phyloP scores from a whole-genome alignment of 2,797 vertebrate species.

The Propithecus deckenii region DNA sequence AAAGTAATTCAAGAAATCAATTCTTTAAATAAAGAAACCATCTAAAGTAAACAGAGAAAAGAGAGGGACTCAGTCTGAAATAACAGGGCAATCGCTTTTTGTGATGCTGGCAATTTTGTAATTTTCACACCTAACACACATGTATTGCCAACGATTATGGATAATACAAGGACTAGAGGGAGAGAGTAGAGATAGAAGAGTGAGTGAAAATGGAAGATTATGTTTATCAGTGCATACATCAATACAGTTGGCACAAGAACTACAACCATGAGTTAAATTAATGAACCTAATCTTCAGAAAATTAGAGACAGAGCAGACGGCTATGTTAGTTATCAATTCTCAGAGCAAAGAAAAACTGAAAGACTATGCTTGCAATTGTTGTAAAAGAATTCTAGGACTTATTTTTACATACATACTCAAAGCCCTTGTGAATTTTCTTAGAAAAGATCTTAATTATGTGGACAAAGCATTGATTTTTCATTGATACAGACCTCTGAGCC shows the following conservation, averaged over 20 bases:
- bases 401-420: background rate
- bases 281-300: constrained; percentile 53
- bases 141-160: background rate
- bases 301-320: background rate
- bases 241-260: background rate
- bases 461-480: constrained; percentile 9
- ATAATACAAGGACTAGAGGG: background rate
- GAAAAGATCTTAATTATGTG: constrained; percentile 36
- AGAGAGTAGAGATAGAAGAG: background rate
- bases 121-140: background rate
- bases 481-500: background rate
- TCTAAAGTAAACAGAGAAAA: background rate
- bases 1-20: constrained; percentile 71
- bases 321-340: background rate
- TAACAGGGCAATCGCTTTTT: background rate
- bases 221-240: background rate
- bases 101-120: background rate
- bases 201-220: background rate
- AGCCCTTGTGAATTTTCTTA: constrained; percentile 16
- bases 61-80: background rate
- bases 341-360: constrained; percentile 3
- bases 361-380: background rate
- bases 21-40: constrained; percentile 25
- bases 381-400: background rate
- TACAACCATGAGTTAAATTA: constrained; percentile 28